A percentile compares a stretch with the other conserved stretches of the same genome.
Conservation (phyloP, 1,140 invertebrate genomes). For the Neelides sp. region DNA sequence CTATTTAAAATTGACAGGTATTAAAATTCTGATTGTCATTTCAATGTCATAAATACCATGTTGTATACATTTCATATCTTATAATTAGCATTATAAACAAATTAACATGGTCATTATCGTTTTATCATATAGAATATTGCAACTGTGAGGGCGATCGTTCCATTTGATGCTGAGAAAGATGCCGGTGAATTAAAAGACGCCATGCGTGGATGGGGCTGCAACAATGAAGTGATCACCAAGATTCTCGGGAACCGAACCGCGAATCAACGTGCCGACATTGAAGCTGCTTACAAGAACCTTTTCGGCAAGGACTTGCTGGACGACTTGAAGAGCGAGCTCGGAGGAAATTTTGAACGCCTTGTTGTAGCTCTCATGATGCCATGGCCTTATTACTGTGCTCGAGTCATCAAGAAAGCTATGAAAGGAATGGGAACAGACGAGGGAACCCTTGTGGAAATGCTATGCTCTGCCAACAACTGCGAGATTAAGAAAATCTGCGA, state of each 20-base stretch:
- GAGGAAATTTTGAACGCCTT: conserved; percentile 44
- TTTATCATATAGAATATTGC: conserved; percentile 56
- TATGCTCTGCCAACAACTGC: conserved; percentile 74
- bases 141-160: conserved; percentile 67
- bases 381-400: conserved; percentile 41
- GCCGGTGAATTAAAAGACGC: conserved; percentile 76
- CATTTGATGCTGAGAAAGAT: conserved; percentile 76
- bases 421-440: conserved; percentile 43
- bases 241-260: conserved; percentile 74
- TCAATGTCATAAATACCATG: no score
- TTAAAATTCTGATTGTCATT: no score
- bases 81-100: no score
- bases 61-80: no score
- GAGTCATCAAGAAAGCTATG: conserved; percentile 41
- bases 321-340: conserved; percentile 51
- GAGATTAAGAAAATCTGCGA: conserved; percentile 70
- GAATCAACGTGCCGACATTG: conserved; percentile 78
- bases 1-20: no score
- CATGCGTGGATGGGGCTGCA: conserved; percentile 86
- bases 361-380: conserved; percentile 43
- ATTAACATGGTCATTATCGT: no score
- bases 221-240: conserved; percentile 84
- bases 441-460: conserved; percentile 70
- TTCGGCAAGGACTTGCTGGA: conserved; percentile 78
- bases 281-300: conserved; percentile 77